Evolutionary conservation across 1,140 invertebrate species (phyloP), one percentile per base, ranked within the genome.

Genomic region (Aphelinus certus): DNA sequence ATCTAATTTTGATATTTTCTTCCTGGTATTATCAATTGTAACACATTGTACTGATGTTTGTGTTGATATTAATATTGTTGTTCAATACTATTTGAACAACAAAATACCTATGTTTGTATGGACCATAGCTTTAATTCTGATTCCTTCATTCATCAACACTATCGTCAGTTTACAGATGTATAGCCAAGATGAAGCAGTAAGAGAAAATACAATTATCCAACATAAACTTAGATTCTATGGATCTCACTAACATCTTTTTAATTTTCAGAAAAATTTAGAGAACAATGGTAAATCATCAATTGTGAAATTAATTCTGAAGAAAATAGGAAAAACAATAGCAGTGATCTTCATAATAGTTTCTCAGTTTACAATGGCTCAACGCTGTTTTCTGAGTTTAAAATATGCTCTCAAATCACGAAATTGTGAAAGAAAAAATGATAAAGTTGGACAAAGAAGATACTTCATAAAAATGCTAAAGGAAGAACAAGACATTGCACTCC

Each of bases 401-500:
- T 91, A 90, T 83, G 91, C 91, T 2, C 60, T 90, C 6, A 88
- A 88, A 78, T 89, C 90, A 53, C 83, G 88, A 9, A 84, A 82
- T 64, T 87, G 84, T 60, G 81, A 88, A 64, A 86, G 85, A 77
- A 77, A 85, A 43, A 82, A 85, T 26, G 86, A 91, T 76, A 82
- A 80, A 68, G 73, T 73, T 43, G 83, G 83, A 2, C 91, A 93
- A 79, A 86, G 86, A 43, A 85, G 88, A 77, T 94, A 93, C 86
- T 95, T 94, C 79, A 87, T 91, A 48, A 87, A 93, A 70, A 95
- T 95, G 94, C 86, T 95, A 9, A 93, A 93, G 78, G 95, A 96
- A 85, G 95, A 96, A 84, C 92, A 94, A 45, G 95, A 96, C 88
- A 93, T 94, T 2, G 93, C 94, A 7, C 87, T 97, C 72, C 87